Evolutionary conservation across 2,113 vertebrate genomes (phyloP), one percentile per base, ranked within the genome.

Genomic region (Cyrtonyx montezumae): DNA sequence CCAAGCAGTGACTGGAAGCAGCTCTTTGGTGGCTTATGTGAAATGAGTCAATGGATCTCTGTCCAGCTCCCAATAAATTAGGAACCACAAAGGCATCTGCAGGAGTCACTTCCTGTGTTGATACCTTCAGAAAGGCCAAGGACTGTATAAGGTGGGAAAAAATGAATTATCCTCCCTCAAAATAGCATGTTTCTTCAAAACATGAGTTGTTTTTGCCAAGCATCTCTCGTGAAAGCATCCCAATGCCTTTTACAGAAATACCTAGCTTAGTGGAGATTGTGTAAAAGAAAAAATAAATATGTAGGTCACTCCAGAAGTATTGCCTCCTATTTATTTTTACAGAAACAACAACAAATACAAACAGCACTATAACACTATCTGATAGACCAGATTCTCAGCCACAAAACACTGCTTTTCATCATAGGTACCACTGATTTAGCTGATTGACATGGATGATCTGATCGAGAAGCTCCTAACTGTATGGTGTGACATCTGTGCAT

Each of bases 101-200:
- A 80, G 82, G 71, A 94, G 79, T 79, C 73, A 88, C 85, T 95
- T 96, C 93, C 92, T 91, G 70, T 95, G 82, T 63, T 93, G 82
- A 93, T 83, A 63, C 25, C 90, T 70, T 22, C 90, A 49, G 62
- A 85, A 96, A 96, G 85, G 92, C 88, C 93, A 94, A 91, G 94
- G 79, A 56, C 88, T 61, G 46, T 88, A 46, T 20, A 74, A 66
- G 17, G 59, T 36, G 30, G 43, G 49, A 51, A 88, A 91, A 91
- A 94, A 94, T 34, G 8, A 85, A 74, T 78, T 82, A 69, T 22
- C 37, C 34, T 83, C 56, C 63, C 65, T 86, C 76, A 85, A 88
- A 93, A 94, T 67, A 93, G 71, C 28, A 49, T 0, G 2, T 26
- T 83, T 45, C 49, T 90, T 70, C 79, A 90, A 83, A 91, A 88